Conservation (phyloP, 2,888 invertebrate genomes). For the Leptothorax acervorum region DNA sequence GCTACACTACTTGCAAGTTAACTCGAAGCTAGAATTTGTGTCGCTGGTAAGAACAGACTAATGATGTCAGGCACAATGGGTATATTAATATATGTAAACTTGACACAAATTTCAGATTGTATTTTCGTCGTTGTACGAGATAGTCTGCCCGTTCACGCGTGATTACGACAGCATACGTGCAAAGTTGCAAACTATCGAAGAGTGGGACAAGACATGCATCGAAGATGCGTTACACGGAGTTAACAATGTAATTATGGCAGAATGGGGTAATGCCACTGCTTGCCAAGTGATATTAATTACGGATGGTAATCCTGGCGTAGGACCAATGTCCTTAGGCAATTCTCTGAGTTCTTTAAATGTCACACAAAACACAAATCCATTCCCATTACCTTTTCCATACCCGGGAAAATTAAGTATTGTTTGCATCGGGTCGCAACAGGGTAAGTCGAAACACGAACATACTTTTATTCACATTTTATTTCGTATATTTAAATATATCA, state of each 20-base stretch:
- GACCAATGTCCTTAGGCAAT: slow-evolving; percentile 88
- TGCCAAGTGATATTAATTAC: slow-evolving; percentile 93
- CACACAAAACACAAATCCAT: slow-evolving; percentile 85
- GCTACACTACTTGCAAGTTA: slow-evolving; percentile 88
- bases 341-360: slow-evolving; percentile 86
- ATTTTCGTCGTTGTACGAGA: slow-evolving; percentile 87
- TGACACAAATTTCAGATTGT: slow-evolving; percentile 83
- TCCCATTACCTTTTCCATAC: slow-evolving; percentile 93
- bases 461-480: slow-evolving; percentile 47
- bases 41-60: slow-evolving; percentile 87
- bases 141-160: slow-evolving; percentile 94
- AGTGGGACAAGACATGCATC: slow-evolving; percentile 95
- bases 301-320: slow-evolving; percentile 91
- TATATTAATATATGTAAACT: neutral
- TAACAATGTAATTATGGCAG: slow-evolving; percentile 92
- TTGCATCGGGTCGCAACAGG: slow-evolving; percentile 90
- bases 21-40: slow-evolving; percentile 91
- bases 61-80: neutral
- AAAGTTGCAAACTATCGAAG: slow-evolving; percentile 92
- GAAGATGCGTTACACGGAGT: slow-evolving; percentile 93
- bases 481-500: neutral
- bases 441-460: slow-evolving; percentile 85
- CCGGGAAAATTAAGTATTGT: slow-evolving; percentile 93
- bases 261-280: slow-evolving; percentile 96
- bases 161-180: slow-evolving; percentile 93